These are phyloP conservation scores for Zaprionus kolodkinae DNA, from an alignment of 1,140 invertebrate species.

Conservation along the genomic window DNA sequence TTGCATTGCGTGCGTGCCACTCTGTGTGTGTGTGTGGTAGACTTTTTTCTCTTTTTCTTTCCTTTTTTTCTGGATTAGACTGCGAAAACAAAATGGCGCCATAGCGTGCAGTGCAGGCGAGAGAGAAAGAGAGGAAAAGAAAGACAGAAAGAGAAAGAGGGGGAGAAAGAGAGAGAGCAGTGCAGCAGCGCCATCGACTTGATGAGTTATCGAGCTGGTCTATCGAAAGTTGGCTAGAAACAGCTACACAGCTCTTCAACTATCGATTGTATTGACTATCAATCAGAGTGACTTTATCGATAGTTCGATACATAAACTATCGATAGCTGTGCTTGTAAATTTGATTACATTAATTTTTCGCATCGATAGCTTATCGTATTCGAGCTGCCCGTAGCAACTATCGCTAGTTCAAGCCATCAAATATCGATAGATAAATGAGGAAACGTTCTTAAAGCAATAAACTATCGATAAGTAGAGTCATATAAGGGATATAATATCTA, in stretches of 20 bases:
- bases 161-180: no score
- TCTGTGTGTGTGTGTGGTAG: slow-evolving; percentile 1
- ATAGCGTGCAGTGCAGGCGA: neutral
- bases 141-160: neutral
- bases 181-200: neutral
- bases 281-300: neutral
- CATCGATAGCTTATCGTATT: no score
- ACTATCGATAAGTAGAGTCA: no score
- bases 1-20: slow-evolving; percentile 28
- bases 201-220: neutral
- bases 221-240: no score
- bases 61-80: neutral
- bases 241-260: no score
- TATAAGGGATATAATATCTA: no score
- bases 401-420: no score
- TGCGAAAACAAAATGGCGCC: slow-evolving; percentile 6
- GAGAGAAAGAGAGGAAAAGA: neutral
- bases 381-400: no score
- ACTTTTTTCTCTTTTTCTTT: neutral
- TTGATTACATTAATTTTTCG: neutral
- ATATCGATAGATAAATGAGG: no score
- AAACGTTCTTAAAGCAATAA: no score
- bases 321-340: neutral
- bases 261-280: neutral
- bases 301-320: no score